Evolutionary conservation across 2,797 vertebrate species (phyloP).

Genomic region (Synaphobranchus kaupii): DNA sequence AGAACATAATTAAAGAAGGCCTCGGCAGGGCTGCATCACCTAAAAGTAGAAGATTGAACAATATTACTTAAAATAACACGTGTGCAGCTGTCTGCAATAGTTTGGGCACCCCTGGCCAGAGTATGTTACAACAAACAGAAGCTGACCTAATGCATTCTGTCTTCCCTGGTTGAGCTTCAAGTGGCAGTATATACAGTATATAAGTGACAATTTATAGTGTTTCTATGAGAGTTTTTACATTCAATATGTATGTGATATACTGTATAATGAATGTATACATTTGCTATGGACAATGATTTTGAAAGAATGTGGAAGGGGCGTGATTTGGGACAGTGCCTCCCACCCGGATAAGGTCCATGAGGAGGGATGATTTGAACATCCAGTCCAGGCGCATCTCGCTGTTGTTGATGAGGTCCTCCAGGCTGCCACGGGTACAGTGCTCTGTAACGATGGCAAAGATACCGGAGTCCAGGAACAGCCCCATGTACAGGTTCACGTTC

Average conservation of each 20-base stretch:
- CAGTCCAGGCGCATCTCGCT: conserved; percentile 78
- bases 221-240: too few species aligned
- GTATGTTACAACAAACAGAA: too few species aligned
- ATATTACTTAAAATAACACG: background rate
- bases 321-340: background rate
- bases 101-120: too few species aligned
- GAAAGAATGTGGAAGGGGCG: background rate
- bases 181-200: too few species aligned
- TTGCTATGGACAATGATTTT: background rate
- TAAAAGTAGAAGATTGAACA: background rate
- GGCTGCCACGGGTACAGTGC: conserved; percentile 71
- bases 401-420: conserved; percentile 75
- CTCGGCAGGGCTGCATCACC: background rate
- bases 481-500: conserved; percentile 76
- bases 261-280: background rate
- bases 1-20: background rate
- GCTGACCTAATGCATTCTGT: too few species aligned
- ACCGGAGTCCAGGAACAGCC: conserved; percentile 70
- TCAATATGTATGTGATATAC: too few species aligned
- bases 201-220: too few species aligned
- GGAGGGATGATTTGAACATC: conserved; percentile 81
- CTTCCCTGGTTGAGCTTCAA: too few species aligned
- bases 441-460: conserved; percentile 73
- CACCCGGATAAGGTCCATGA: conserved; percentile 78
- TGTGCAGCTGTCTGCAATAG: too few species aligned